Evolutionary conservation across 2,113 vertebrate genomes (phyloP).

Genomic region (Aphelocoma coerulescens): DNA sequence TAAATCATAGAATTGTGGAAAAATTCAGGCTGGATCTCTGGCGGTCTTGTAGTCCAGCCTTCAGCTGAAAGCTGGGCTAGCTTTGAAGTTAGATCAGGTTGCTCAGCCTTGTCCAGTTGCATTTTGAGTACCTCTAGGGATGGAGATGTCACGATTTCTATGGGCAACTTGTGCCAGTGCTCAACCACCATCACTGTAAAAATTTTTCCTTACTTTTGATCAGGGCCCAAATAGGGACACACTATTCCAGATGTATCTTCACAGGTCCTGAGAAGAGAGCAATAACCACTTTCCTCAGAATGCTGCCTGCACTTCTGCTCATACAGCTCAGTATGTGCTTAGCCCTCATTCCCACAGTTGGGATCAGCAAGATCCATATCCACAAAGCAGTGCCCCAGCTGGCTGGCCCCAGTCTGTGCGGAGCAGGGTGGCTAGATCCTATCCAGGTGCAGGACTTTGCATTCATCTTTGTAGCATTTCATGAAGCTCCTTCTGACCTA

Average conservation of each 20-base stretch:
- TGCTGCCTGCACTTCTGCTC: not conserved
- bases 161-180: not conserved
- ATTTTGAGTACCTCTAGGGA: not conserved
- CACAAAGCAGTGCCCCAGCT: not conserved
- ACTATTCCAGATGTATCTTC: not conserved
- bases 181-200: not conserved
- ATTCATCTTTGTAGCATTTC: fast-evolving
- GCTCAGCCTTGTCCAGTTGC: not conserved
- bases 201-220: not conserved
- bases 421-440: fast-evolving
- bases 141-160: not conserved
- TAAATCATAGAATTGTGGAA: slow-evolving; percentile 38
- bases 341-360: not conserved
- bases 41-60: not conserved
- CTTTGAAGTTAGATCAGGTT: slow-evolving; percentile 29
- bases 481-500: not conserved
- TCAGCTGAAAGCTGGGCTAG: not conserved
- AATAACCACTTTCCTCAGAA: not conserved
- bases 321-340: not conserved
- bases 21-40: not conserved
- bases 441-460: not conserved
- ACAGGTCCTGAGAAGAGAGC: not conserved
- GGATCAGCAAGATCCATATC: not conserved
- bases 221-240: not conserved
- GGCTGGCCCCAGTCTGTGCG: not conserved